Conservation (phyloP, 2,797 vertebrate species). For the Falco berigora region DNA sequence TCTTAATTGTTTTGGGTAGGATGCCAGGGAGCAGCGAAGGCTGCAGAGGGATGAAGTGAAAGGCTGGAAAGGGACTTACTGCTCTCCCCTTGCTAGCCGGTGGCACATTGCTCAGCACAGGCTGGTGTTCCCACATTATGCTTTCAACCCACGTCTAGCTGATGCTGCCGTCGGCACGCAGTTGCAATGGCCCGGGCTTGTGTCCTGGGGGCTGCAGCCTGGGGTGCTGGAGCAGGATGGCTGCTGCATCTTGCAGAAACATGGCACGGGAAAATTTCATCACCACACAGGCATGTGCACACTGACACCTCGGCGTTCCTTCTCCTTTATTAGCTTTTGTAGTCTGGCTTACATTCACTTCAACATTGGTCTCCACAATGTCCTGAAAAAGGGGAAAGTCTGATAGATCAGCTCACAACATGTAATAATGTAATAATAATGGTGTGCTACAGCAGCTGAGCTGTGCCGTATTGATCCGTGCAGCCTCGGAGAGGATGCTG, state of each 20-base stretch:
- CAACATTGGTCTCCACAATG: not conserved
- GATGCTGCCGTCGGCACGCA: accelerated
- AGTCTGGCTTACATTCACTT: not conserved
- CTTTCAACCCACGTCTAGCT: accelerated
- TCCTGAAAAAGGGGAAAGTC: not conserved
- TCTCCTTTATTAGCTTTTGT: not conserved
- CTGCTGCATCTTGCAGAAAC: not conserved
- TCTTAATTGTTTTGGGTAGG: not conserved
- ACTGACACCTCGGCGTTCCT: not conserved
- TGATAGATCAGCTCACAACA: not conserved
- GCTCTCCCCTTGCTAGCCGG: not conserved
- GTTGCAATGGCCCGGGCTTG: not conserved
- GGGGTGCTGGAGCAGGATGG: not conserved
- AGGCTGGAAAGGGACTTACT: accelerated
- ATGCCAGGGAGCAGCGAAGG: not conserved
- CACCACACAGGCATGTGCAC: not conserved
- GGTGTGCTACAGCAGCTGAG: not conserved
- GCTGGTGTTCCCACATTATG: not conserved
- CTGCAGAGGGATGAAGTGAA: not conserved
- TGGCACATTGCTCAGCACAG: not conserved
- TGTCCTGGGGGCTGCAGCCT: not conserved
- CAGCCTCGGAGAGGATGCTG: not conserved
- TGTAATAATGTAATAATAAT: not conserved
- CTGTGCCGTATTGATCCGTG: not conserved
- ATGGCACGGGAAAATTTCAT: not conserved